phyloP scores from a whole-genome alignment of 1,140 invertebrate genomes.

The Drosophila burlai region DNA sequence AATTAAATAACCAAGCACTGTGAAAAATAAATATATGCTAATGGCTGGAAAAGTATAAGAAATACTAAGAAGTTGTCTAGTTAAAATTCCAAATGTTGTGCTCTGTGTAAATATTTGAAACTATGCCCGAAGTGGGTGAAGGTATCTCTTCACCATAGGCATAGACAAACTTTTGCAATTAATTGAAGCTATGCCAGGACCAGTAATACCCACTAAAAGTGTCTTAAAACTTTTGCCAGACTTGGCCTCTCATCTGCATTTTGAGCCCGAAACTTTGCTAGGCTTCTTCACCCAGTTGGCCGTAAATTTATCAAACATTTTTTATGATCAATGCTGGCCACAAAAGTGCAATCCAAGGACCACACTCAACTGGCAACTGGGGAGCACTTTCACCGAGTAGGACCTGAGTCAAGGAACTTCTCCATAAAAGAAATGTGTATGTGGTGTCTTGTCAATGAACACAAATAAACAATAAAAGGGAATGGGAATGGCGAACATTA shows the following conservation, averaged over 20 bases:
- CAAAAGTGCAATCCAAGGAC: conserved; percentile 58
- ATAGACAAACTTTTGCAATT: conserved; percentile 27
- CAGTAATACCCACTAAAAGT: conserved; percentile 13
- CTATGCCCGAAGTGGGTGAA: conserved; percentile 9
- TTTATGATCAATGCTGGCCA: conserved; percentile 70
- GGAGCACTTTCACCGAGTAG: conserved; percentile 48
- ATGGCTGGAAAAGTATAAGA: neutral
- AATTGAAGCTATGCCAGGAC: conserved; percentile 14
- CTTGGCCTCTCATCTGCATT: conserved; percentile 19
- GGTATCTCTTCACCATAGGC: neutral
- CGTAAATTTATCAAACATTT: conserved; percentile 41
- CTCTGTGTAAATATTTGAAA: conserved; percentile 4
- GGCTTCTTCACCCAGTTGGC: neutral
- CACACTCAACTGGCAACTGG: conserved; percentile 53
- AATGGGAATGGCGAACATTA: conserved; percentile 38
- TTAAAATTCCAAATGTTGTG: neutral
- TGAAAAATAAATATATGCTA: too few relatives aligned
- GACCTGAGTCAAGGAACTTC: conserved; percentile 30
- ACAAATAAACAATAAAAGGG: conserved; percentile 48
- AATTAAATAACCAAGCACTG: conserved; percentile 8
- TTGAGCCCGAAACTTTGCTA: conserved; percentile 5
- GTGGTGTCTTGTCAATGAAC: conserved; percentile 45
- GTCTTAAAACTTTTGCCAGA: conserved; percentile 27
- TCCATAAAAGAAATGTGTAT: conserved; percentile 45
- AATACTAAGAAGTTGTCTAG: neutral